Evolutionary conservation across 2,797 vertebrate species (phyloP), one percentile per base, ranked within the genome.

Genomic region (Tolypeutes matacus): DNA sequence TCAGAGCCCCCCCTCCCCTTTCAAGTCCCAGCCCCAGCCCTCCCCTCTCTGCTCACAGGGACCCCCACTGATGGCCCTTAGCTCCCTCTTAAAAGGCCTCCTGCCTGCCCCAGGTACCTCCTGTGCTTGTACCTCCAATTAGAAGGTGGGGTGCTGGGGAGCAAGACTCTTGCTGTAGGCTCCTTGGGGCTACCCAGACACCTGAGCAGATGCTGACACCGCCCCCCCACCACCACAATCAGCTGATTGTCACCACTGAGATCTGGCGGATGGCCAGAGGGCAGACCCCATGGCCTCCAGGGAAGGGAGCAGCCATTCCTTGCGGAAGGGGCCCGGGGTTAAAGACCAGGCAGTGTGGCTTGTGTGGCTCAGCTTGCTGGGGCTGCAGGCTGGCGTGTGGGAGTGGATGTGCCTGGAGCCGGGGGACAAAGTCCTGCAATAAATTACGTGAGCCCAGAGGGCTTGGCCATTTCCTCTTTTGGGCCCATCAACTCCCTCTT

Each of bases 381-480:
- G 56, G 89, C 91, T 60, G 69, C 64, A 82, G 93, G 17, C 36
- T 89, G 97, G 62, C 7, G n/a, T 89, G 81, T 93, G 95, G 97
- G 97, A 98, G 95, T 96, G 86, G 97, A 97, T 87, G 91, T 60
- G 94, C 96, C 93, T 17, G 60, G 82, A 96, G 94, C 91, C 75
- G 42, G 95, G 94, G 98, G 96, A 89, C 98, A 98, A 98, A 98
- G 98, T 98, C 98, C 98, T 97, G 86, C 92, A 98, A 98, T 98
- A 98, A 98, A 98, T 98, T 98, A 98, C 97, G 0, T 1, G 85
- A 62, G 73, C 86, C 73, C 86, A 58, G 85, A 78, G 78, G 73
- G 80, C 86, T 91, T 72, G 42, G 94, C 95, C 91, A 96, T 95
- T 98, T 98, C 98, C 98, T 98, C 76, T 89, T 96, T 46, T 12